Conservation (phyloP, 2,113 vertebrate genomes). For the Lophochroa leadbeateri region DNA sequence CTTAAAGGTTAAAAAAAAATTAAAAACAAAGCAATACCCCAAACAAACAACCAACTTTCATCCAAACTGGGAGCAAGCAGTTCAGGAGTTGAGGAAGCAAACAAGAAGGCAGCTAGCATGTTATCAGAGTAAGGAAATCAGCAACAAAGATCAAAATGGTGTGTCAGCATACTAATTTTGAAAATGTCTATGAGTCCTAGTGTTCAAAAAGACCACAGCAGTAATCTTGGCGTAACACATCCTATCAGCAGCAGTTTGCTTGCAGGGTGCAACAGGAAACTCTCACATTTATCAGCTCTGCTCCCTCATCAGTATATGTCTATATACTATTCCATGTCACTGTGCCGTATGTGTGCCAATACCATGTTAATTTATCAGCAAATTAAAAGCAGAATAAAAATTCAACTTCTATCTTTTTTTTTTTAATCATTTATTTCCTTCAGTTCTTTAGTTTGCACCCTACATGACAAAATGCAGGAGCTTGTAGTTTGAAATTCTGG, state of each 20-base stretch:
- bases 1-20: background rate
- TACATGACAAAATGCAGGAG: background rate
- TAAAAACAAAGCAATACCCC: background rate
- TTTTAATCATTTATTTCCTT: background rate
- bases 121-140: slow-evolving; percentile 58
- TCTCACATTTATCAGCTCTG: slow-evolving; percentile 33
- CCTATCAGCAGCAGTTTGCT: slow-evolving; percentile 49
- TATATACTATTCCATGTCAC: background rate
- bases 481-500: background rate
- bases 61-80: background rate
- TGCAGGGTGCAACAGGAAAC: slow-evolving; percentile 66
- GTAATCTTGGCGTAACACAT: slow-evolving; percentile 1
- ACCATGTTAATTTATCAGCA: slow-evolving; percentile 41
- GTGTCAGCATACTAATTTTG: slow-evolving; percentile 51
- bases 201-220: slow-evolving; percentile 25
- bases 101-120: slow-evolving; percentile 4
- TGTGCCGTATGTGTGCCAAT: slow-evolving; percentile 1
- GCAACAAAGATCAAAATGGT: slow-evolving; percentile 49
- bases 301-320: slow-evolving; percentile 26
- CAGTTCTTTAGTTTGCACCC: background rate
- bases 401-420: background rate
- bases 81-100: slow-evolving; percentile 41
- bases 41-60: background rate
- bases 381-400: slow-evolving; percentile 39
- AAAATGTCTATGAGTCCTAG: background rate